Evolutionary conservation across 37 sponge, comb jelly and placozoan species (phyloP).

Genomic region (Haliclona indistincta): DNA sequence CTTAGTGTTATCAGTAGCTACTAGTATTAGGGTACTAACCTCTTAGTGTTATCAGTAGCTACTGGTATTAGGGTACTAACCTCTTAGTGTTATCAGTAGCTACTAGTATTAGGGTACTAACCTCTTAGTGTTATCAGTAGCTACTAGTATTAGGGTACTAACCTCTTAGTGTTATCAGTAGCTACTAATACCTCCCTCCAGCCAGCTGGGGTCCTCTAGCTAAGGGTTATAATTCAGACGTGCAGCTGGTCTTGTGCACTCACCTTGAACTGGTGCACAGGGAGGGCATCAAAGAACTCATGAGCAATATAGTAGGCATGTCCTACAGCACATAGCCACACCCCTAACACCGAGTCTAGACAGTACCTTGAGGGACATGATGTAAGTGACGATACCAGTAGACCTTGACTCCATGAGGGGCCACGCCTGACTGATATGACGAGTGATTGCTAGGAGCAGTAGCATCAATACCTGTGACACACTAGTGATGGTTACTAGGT

Average conservation of each 20-base stretch:
- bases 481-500: too few relatives aligned
- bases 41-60: conserved; percentile 60
- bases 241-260: not conserved
- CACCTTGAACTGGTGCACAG: conserved; percentile 93
- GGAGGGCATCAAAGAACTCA: conserved; percentile 99
- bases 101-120: too few relatives aligned
- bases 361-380: conserved; percentile 68
- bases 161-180: conserved; percentile 38
- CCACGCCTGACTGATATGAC: too few relatives aligned
- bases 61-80: too few relatives aligned
- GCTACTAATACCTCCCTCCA: conserved; percentile 97
- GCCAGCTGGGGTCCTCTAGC: conserved; percentile 40
- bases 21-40: too few relatives aligned
- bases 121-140: conserved; percentile 47
- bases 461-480: too few relatives aligned
- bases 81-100: conserved; percentile 59
- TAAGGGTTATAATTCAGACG: not conserved
- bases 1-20: conserved; percentile 69
- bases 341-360: not conserved
- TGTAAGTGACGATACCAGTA: conserved; percentile 66
- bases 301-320: conserved; percentile 82
- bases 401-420: conserved; percentile 36
- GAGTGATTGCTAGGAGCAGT: too few relatives aligned
- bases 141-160: too few relatives aligned
- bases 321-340: conserved; percentile 4